A percentile compares a stretch with the other conserved stretches of the same genome.
Evolutionary conservation across 2,797 vertebrate genomes (phyloP).

Genomic region (Todus mexicanus): DNA sequence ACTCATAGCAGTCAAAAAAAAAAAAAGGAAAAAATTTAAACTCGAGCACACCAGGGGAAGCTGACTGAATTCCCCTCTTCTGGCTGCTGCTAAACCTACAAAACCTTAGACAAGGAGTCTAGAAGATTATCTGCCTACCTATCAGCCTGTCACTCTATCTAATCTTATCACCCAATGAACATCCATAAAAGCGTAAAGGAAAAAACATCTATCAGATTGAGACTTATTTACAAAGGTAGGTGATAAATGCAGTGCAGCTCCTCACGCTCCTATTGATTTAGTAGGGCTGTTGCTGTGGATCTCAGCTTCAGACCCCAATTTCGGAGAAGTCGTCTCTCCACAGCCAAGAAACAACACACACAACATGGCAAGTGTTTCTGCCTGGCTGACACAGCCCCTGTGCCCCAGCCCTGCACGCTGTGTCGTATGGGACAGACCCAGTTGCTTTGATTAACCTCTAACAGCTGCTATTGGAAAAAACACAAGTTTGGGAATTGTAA

Average conservation of each 20-base stretch:
- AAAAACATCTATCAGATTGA: constrained; percentile 4
- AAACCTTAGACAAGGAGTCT: constrained; percentile 17
- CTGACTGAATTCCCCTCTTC: constrained; percentile 38
- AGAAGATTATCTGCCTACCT: constrained; percentile 33
- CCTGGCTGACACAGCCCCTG: neutral
- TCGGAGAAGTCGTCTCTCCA: neutral
- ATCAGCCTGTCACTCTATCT: constrained; percentile 32
- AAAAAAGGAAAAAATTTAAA: no score
- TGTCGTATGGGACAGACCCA: fast-evolving
- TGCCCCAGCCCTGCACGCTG: neutral
- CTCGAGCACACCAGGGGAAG: neutral
- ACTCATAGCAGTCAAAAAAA: neutral
- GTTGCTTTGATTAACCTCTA: neutral
- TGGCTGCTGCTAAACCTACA: constrained; percentile 30
- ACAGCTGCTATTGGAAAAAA: neutral
- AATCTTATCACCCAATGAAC: constrained; percentile 22
- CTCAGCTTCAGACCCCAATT: neutral
- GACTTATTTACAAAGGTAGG: constrained; percentile 13
- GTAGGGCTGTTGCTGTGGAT: neutral
- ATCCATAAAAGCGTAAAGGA: neutral
- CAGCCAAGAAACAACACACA: neutral
- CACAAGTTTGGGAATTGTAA: neutral
- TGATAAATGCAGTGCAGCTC: neutral
- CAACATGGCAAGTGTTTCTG: neutral
- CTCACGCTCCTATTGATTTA: neutral